Evolutionary conservation across 1,140 invertebrate genomes (phyloP).

Genomic region (Calosoma granatense): DNA sequence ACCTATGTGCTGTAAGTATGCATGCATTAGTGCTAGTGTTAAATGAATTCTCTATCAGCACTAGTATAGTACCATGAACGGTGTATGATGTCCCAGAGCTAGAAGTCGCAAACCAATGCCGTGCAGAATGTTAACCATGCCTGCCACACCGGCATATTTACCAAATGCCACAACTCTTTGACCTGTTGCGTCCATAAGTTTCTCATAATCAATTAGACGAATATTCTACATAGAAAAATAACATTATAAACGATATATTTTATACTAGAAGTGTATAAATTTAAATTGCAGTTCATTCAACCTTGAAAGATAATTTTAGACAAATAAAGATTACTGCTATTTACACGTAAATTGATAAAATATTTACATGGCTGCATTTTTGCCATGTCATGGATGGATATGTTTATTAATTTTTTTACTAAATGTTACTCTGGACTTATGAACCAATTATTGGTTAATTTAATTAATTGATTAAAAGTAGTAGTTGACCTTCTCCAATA

Average conservation of each 20-base stretch:
- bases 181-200: slow-evolving; percentile 80
- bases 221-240: slow-evolving; percentile 47
- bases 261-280: no score
- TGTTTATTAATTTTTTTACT: no score
- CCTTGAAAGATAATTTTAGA: no score
- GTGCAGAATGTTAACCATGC: slow-evolving; percentile 98
- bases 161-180: slow-evolving; percentile 96
- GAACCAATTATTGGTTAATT: no score
- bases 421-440: no score
- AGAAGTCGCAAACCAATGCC: slow-evolving; percentile 88
- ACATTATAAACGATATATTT: background rate
- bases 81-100: slow-evolving; percentile 96
- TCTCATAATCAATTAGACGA: slow-evolving; percentile 94
- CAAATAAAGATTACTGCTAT: no score
- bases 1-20: slow-evolving; percentile 74
- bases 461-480: no score
- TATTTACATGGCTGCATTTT: no score
- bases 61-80: slow-evolving; percentile 99
- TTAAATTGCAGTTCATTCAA: no score
- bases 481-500: slow-evolving; percentile 90
- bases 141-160: slow-evolving; percentile 96
- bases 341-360: no score
- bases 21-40: slow-evolving; percentile 1
- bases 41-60: slow-evolving; percentile 28
- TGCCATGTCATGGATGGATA: no score